Percentiles rank a stretch among this genome's conserved stretches.
These are phyloP conservation scores for Noctua comes DNA, from an alignment of 2,888 invertebrate genomes.

Conservation along the genomic window DNA sequence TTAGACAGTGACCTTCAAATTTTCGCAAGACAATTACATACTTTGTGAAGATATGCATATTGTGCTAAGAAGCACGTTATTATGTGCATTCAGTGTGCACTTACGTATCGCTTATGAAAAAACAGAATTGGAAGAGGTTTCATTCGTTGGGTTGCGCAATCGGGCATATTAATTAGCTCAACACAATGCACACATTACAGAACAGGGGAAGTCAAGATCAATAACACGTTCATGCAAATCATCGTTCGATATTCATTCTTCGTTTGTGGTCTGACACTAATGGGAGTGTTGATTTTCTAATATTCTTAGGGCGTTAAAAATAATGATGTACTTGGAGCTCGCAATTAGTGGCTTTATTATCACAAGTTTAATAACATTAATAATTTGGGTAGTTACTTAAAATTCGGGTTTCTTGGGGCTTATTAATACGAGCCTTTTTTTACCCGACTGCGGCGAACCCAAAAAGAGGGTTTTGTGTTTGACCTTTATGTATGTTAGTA, in stretches of 20 bases:
- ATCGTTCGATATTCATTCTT: conserved; percentile 43
- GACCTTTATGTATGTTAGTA: too few species aligned
- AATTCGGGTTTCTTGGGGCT: neutral
- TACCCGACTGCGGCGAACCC: too few species aligned
- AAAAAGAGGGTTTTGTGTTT: too few species aligned
- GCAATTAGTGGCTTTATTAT: neutral
- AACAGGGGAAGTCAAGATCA: conserved; percentile 25
- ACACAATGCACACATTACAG: conserved; percentile 40
- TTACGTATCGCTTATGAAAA: neutral
- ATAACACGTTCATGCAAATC: conserved; percentile 49
- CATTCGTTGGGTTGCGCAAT: conserved; percentile 23
- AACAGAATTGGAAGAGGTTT: conserved; percentile 9
- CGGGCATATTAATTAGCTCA: conserved; percentile 10
- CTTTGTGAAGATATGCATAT: neutral
- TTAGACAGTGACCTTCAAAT: conserved; percentile 21
- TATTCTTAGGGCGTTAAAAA: neutral
- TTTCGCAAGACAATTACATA: neutral
- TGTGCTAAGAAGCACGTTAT: neutral
- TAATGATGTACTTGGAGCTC: neutral
- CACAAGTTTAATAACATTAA: too few species aligned
- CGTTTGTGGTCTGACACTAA: conserved; percentile 27
- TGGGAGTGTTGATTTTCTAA: neutral
- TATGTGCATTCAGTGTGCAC: neutral
- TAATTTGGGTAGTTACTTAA: neutral
- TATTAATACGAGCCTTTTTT: neutral